Base-by-base conservation (phyloP, 2,888 invertebrate genomes). In the Lissonota sp. region DNA sequence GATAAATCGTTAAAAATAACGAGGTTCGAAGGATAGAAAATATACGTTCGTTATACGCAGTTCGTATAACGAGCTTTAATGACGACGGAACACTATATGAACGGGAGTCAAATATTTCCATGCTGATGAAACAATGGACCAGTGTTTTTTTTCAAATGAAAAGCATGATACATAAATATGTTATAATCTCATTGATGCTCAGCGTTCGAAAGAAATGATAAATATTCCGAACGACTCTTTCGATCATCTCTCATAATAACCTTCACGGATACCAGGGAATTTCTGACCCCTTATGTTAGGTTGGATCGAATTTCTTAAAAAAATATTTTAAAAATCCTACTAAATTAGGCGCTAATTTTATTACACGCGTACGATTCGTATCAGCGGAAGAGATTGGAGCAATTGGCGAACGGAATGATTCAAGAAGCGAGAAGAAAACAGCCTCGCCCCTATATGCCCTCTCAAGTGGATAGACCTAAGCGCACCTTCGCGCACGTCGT, bases 401-500 rank as follows among this genome's bases (percentile, higher is more conserved):
- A 70, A 16, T 14, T 53, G 12, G 0, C 53, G 53, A 53, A 37
- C 7, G 7, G 42, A 42, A 40, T 42, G 6, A 10, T 62, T 16
- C 40, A 40, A 4, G 62, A 42, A 62, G 16, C 40, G 75, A 73
- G 73, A 64, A 73, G 66, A 72, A 60, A 62, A 62, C 14, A 71
- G 62, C 55, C 58, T 67, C 77, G 57, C 53, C 58, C 69, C 60
- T 51, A 26, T 46, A 55, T 44, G 42, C 42, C 49, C 57, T 64
- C 12, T 53, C 69, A 8, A 69, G 62, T 44, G 55, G 44, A 55
- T 55, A 64, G 49, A 46, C 46, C 37, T 51, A 74, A 58, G 66
- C 26, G 42, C 69, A 44, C 26, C 55, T 63, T 81, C 77, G 79
- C 70, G 79, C 79, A 79, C 82, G 83, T 79, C 79, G 83, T 81